Conservation (phyloP, 2,888 invertebrate genomes). For the Erebia palarica region DNA sequence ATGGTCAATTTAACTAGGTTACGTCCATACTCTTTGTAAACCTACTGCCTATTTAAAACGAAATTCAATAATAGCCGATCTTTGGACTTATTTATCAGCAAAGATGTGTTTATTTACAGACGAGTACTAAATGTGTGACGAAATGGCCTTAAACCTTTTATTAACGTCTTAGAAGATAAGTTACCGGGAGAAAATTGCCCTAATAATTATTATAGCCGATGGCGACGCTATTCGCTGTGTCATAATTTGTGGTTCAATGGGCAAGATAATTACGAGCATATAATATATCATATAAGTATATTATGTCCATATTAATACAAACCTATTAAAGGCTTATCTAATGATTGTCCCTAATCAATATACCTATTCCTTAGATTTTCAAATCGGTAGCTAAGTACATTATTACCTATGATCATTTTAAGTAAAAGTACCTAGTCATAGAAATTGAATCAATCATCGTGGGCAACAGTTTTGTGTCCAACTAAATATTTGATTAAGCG, state of each 20-base stretch:
- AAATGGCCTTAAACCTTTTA: conserved; percentile 23
- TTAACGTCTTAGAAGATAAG: conserved; percentile 24
- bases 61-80: too few species aligned
- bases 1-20: too few species aligned
- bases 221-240: conserved; percentile 40
- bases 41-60: too few species aligned
- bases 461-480: neutral
- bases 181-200: conserved; percentile 21
- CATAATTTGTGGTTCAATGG: conserved; percentile 54
- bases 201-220: conserved; percentile 37
- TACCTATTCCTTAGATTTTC: neutral
- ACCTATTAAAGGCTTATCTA: neutral
- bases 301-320: conserved; percentile 32
- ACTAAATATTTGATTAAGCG: neutral
- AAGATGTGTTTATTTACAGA: neutral
- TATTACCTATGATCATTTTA: too few species aligned
- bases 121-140: conserved; percentile 17
- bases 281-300: conserved; percentile 40
- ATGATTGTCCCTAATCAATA: neutral
- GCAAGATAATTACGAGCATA: conserved; percentile 53
- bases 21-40: too few species aligned
- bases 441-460: too few species aligned
- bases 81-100: neutral
- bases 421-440: too few species aligned
- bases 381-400: neutral